Base-by-base conservation (phyloP, 2,113 vertebrate genomes). In the Lagopus leucura region DNA sequence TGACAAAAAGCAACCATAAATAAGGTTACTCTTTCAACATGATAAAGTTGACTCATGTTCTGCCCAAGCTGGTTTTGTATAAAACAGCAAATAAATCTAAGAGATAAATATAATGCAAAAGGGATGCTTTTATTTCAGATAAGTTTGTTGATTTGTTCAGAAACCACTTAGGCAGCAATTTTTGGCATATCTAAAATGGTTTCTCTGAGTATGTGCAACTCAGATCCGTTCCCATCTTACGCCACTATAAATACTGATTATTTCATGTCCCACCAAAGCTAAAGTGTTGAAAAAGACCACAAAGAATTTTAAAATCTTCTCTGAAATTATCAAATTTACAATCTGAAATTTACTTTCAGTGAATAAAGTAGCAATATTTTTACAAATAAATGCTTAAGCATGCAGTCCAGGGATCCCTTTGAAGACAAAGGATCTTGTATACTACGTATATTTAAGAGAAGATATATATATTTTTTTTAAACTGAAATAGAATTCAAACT, bases 1-100 rank as follows among this genome's bases (percentile, higher is more conserved):
- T 86, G 88, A 94, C 82, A 96, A 86, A 92, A 93, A 6, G 43
- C 42, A 94, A 65, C 69, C 72, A 88, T 89, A 95, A 95, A 94
- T 80, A 88, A 93, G 47, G 64, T 80, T 89, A 91, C 64, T 82
- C 74, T 91, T 88, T 91, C 1, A 1, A 89, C 82, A 94, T 91
- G 89, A 80, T 76, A 36, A 92, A 96, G 64, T 82, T 92, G 95
- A 92, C 8, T 40, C 75, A 88, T 55, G 87, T 88, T 82, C 84
- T 93, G 85, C 85, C 69, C 64, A 60, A 91, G 45, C 60, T 74
- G 77, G 67, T 88, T 96, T 80, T 86, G 48, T 83, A 92, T 57
- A 80, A 94, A 95, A 74, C 72, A 76, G 72, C 82, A 94, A 89
- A 94, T 94, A 94, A 94, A 96, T 92, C 92, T 88, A 52, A 81